Percentiles rank a stretch among this genome's conserved stretches.
Evolutionary conservation across 2,113 vertebrate species (phyloP).

Genomic region (Oryzias celebensis): DNA sequence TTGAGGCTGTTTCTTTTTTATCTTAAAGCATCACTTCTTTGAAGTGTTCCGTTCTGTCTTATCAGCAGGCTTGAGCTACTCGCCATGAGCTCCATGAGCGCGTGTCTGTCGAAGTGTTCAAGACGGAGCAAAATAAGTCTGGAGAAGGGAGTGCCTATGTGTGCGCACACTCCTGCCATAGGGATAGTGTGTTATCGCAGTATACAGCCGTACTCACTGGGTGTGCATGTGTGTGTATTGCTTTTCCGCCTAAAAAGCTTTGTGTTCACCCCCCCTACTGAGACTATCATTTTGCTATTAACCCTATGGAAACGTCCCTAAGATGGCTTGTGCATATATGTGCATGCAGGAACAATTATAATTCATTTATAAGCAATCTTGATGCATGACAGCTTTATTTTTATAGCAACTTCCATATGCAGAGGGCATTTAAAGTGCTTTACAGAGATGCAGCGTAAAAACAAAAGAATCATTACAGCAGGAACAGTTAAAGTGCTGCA

Average conservation of each 20-base stretch:
- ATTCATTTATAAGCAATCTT: slow-evolving; percentile 19
- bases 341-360: slow-evolving; percentile 6
- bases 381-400: no score
- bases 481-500: no score
- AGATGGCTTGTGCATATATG: slow-evolving; percentile 13
- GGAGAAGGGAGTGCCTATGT: slow-evolving; percentile 9
- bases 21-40: slow-evolving; percentile 67
- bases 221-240: slow-evolving; percentile 33
- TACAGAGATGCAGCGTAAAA: no score
- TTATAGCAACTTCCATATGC: no score
- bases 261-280: slow-evolving; percentile 37
- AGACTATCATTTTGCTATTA: slow-evolving; percentile 58
- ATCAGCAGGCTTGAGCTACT: slow-evolving; percentile 64
- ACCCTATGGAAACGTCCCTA: slow-evolving; percentile 31
- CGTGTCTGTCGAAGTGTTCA: slow-evolving; percentile 16
- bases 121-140: slow-evolving; percentile 11
- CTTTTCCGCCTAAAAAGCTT: slow-evolving; percentile 55
- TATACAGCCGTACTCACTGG: slow-evolving; percentile 59
- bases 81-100: slow-evolving; percentile 52
- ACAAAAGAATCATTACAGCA: no score
- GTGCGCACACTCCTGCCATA: slow-evolving; percentile 50
- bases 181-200: slow-evolving; percentile 65
- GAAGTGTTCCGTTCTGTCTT: slow-evolving; percentile 69
- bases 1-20: slow-evolving; percentile 63
- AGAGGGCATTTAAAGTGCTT: no score